These are phyloP conservation scores for Eristalis tenax DNA, from an alignment of 2,888 invertebrate genomes.

Conservation along the genomic window DNA sequence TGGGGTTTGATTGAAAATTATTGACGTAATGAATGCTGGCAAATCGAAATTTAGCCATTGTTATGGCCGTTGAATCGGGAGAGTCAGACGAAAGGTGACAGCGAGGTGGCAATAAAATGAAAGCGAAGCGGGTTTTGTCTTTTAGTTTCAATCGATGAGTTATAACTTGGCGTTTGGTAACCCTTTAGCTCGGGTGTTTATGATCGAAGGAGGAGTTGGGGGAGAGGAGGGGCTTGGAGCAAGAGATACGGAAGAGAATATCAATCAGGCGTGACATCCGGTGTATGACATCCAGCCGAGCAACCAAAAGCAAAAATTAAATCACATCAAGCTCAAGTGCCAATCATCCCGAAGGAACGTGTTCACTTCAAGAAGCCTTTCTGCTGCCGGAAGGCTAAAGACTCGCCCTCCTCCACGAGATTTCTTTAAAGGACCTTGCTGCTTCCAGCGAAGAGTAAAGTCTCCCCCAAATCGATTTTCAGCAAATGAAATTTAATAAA, in stretches of 20 bases:
- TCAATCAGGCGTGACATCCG: neutral
- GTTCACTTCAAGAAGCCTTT: too few relatives aligned
- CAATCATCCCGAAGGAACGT: too few relatives aligned
- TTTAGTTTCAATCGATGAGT: constrained; percentile 23
- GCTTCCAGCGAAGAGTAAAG: neutral
- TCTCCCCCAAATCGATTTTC: neutral
- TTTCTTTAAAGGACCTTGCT: too few relatives aligned
- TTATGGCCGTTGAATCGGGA: constrained; percentile 6
- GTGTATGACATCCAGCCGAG: too few relatives aligned
- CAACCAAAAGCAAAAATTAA: neutral
- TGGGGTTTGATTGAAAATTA: constrained; percentile 68
- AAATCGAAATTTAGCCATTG: constrained; percentile 53
- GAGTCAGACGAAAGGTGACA: neutral
- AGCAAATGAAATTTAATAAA: neutral
- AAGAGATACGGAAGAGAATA: too few relatives aligned
- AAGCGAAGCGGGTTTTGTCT: neutral
- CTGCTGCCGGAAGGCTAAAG: neutral
- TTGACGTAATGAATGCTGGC: constrained; percentile 46
- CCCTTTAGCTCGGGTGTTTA: neutral
- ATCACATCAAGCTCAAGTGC: neutral
- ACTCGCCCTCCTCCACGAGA: too few relatives aligned
- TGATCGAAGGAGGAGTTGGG: too few relatives aligned
- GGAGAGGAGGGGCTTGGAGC: too few relatives aligned
- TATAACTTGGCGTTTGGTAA: neutral
- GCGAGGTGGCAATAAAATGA: constrained; percentile 21